Evolutionary conservation across 1,140 invertebrate genomes (phyloP).

Genomic region (Laodelphax striatellus): DNA sequence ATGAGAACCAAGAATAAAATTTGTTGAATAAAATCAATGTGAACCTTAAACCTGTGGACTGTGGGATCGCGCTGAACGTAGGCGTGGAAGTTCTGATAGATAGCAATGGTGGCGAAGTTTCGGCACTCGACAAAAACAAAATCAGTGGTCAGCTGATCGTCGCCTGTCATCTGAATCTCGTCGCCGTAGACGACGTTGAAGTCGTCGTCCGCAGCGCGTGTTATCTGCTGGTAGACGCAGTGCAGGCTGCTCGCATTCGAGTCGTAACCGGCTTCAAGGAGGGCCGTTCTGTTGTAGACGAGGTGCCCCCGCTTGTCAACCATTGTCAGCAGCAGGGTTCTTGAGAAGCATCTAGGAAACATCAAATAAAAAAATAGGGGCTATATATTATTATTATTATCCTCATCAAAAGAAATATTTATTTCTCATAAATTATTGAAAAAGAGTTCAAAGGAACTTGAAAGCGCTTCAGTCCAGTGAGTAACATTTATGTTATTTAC

Average conservation of each 20-base stretch:
- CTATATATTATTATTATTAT: too few species aligned
- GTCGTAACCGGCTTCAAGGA: constrained; percentile 16
- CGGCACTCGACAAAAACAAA: constrained; percentile 19
- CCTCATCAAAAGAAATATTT: too few species aligned
- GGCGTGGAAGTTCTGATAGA: constrained; percentile 20
- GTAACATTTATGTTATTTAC: too few species aligned
- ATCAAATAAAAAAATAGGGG: too few species aligned
- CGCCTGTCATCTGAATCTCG: constrained; percentile 3
- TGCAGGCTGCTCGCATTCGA: neutral
- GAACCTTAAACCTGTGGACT: constrained; percentile 20
- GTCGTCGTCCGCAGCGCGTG: constrained; percentile 13
- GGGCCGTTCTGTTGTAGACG: constrained; percentile 16
- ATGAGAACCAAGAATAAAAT: neutral
- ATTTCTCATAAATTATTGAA: too few species aligned
- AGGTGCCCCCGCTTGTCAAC: constrained; percentile 20
- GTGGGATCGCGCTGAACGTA: constrained; percentile 8
- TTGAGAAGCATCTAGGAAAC: constrained; percentile 14
- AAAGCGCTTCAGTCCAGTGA: too few species aligned
- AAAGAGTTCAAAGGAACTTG: too few species aligned
- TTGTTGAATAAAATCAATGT: neutral
- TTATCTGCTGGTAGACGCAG: constrained; percentile 22
- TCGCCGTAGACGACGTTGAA: constrained; percentile 12
- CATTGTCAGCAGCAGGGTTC: constrained; percentile 16
- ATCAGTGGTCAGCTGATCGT: constrained; percentile 11
- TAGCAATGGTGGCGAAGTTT: constrained; percentile 5